Evolutionary conservation across 2,888 invertebrate genomes (phyloP).

Genomic region (Drosophila vallismaia): DNA sequence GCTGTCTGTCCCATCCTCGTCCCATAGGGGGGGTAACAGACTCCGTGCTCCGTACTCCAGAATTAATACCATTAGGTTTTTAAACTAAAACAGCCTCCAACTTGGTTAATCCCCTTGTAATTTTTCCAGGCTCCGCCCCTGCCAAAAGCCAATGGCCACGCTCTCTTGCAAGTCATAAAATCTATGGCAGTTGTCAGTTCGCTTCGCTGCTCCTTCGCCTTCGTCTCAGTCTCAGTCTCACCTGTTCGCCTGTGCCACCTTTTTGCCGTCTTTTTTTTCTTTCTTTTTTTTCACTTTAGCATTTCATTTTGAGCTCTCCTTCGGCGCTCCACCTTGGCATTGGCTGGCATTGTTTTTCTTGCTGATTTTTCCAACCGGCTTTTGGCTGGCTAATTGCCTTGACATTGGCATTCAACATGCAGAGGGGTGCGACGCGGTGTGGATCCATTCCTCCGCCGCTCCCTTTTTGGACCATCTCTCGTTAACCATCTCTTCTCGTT

Average conservation of each 20-base stretch:
- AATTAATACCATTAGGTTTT: background rate
- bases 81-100: background rate
- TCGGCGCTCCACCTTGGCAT: constrained; percentile 31
- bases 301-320: constrained; percentile 40
- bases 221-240: constrained; percentile 20
- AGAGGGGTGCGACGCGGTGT: background rate
- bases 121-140: constrained; percentile 4
- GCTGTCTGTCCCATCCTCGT: constrained; percentile 12
- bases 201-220: constrained; percentile 56
- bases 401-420: constrained; percentile 72
- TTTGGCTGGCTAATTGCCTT: constrained; percentile 78
- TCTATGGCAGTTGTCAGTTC: constrained; percentile 61
- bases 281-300: constrained; percentile 39
- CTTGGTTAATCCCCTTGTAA: background rate
- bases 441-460: constrained; percentile 22
- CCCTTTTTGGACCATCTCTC: constrained; percentile 1
- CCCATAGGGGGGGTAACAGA: background rate
- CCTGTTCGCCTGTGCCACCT: background rate
- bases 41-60: background rate
- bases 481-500: background rate
- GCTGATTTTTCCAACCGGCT: constrained; percentile 77
- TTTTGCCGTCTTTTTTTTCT: constrained; percentile 1
- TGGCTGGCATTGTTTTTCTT: constrained; percentile 46
- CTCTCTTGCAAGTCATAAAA: constrained; percentile 66
- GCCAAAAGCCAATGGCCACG: constrained; percentile 21